Base-by-base conservation (phyloP, 2,888 invertebrate genomes). In the Trichacis sp. region DNA sequence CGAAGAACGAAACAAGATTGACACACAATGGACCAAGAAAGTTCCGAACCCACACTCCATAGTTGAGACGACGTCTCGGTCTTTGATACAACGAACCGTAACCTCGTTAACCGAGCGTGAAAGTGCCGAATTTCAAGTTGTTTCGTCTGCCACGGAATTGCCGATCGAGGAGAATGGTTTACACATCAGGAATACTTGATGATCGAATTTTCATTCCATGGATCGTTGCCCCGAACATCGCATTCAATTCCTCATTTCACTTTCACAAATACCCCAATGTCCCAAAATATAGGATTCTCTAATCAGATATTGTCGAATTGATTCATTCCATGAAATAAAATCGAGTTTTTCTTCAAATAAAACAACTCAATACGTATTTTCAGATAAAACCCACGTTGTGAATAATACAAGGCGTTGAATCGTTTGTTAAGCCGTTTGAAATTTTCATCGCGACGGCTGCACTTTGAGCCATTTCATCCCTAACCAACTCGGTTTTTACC, bases 61-160 rank as follows among this genome's bases (percentile, higher is more conserved):
- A 48, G 43, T 51, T 43, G 63, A 66, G 69, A 69, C 66, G 66
- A 57, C 57, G 55, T 64, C 63, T 58, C 48, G 57, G 60, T 52
- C 61, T 29, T 58, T 48, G 47, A 36, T 50, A 60, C 50, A 64
- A 65, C 58, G 24, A 47, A 69, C 69, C 61, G 63, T 60, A 61
- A 60, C 60, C 66, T 66, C 57, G 66, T 66, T 69, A 69, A 66
- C 64, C 61, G 60, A 69, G 58, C 66, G 56, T 69, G 69, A 64
- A 69, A 66, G 69, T 64, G 61, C 64, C 64, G 58, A 67, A 69
- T 66, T 66, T 64, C 60, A 53, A 65, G 52, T 64, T 63, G 57
- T 67, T 55, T 46, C 53, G 45, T 45, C 8, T 15, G 56, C 36
- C 56, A 54, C 18, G 51, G 48, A 61, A 53, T 47, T 55, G 59